phyloP scores from a whole-genome alignment of 2,888 invertebrate genomes.

The Acleris cristana region DNA sequence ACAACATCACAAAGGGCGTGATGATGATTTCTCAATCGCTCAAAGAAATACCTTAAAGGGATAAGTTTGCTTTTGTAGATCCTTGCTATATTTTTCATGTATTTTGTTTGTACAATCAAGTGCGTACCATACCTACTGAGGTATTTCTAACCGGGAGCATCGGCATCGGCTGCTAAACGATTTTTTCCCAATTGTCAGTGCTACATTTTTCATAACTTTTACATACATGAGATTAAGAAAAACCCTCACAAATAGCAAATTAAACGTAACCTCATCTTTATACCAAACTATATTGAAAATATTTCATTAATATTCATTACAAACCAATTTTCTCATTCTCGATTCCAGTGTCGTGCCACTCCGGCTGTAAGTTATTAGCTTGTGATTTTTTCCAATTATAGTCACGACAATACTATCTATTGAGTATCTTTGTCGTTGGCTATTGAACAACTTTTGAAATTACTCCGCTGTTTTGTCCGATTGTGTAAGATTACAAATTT shows the following conservation, averaged over 20 bases:
- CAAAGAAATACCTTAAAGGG: no score
- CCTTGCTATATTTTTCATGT: no score
- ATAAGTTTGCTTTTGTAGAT: no score
- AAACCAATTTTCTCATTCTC: constrained; percentile 8
- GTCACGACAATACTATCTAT: constrained; percentile 28
- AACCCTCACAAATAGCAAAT: neutral
- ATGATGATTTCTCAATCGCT: no score
- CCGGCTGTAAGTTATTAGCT: constrained; percentile 18
- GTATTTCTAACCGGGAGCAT: no score
- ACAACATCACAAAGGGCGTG: no score
- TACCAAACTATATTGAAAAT: neutral
- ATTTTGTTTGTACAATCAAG: no score
- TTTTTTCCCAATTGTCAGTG: no score
- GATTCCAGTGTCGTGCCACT: constrained; percentile 26
- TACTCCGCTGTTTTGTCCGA: constrained; percentile 10
- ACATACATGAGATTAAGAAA: no score
- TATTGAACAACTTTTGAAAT: constrained; percentile 21
- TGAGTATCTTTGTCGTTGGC: constrained; percentile 22
- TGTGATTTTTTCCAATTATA: constrained; percentile 25
- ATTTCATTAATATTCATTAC: neutral
- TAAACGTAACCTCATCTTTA: neutral
- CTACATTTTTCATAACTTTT: no score
- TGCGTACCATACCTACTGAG: no score
- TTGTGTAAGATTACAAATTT: constrained; percentile 28
- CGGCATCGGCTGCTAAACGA: no score